Conservation (phyloP, 2,888 invertebrate species). For the Zonitis immaculata region DNA sequence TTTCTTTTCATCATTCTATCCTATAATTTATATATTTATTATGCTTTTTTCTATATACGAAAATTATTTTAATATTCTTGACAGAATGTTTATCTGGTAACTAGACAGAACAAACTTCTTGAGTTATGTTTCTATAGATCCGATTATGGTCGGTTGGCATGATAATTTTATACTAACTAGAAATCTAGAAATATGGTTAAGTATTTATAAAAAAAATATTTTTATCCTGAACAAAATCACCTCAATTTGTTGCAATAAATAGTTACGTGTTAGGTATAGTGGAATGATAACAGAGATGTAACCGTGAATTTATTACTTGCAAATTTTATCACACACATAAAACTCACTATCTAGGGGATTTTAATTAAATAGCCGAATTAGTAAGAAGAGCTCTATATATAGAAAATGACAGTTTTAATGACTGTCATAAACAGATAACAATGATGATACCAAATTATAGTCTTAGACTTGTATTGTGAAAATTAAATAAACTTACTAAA, state of each 20-base stretch:
- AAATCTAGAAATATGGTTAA: not conserved
- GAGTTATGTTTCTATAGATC: constrained; percentile 8
- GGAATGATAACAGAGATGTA: constrained; percentile 7
- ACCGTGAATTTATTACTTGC: constrained; percentile 14
- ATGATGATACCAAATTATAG: constrained; percentile 3
- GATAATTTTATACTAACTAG: not conserved
- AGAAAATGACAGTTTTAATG: constrained; percentile 11
- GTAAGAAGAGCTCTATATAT: constrained; percentile 10
- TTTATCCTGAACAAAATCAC: no score
- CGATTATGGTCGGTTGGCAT: constrained; percentile 14
- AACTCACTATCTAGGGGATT: constrained; percentile 10
- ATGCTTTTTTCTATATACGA: not conserved
- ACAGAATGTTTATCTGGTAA: constrained; percentile 10
- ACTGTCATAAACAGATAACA: constrained; percentile 14
- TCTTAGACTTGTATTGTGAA: not conserved
- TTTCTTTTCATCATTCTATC: not conserved
- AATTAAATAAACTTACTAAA: no score
- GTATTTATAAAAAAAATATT: no score
- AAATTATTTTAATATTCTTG: constrained; percentile 10
- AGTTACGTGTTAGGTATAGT: not conserved
- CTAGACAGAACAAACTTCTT: constrained; percentile 3
- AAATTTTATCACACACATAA: constrained; percentile 17
- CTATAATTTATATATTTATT: not conserved
- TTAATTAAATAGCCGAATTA: constrained; percentile 17
- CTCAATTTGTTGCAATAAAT: no score